Evolutionary conservation across 2,113 vertebrate species (phyloP).

Genomic region (Eulemur rufifrons): DNA sequence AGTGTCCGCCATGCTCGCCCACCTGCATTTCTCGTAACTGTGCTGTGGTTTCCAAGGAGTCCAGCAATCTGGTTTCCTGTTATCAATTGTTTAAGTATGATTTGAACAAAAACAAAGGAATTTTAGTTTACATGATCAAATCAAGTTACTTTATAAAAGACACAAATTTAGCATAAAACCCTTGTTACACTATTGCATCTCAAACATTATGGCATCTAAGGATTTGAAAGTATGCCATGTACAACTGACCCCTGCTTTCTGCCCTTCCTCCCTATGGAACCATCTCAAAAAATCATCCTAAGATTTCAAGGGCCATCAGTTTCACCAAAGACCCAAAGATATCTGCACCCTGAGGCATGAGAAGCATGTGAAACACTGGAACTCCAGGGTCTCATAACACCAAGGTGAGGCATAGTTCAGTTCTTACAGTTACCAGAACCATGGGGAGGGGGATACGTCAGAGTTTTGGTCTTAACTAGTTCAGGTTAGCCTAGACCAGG

Average conservation of each 20-base stretch:
- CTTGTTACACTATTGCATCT: neutral
- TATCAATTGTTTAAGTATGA: neutral
- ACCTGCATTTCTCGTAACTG: conserved; percentile 21
- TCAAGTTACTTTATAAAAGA: neutral
- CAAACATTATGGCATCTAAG: neutral
- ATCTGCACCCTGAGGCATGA: neutral
- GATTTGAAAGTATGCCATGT: neutral
- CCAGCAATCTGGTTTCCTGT: conserved; percentile 8
- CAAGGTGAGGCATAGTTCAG: neutral
- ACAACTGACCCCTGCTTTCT: neutral
- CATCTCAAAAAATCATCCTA: neutral
- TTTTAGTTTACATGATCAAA: neutral
- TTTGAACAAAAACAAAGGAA: neutral
- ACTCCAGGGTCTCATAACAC: neutral
- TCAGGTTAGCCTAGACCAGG: neutral
- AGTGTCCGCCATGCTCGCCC: conserved; percentile 43
- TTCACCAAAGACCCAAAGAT: neutral
- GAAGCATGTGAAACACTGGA: neutral
- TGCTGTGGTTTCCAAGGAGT: conserved; percentile 43
- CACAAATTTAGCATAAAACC: neutral
- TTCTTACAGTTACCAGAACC: neutral
- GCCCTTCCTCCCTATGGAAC: neutral
- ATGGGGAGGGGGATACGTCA: neutral
- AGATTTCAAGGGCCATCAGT: neutral
- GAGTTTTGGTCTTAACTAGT: neutral